These are phyloP conservation scores for Umimayanthus chanpuru DNA, from an alignment of 92 coral and sea anemone species.

Conservation along the genomic window DNA sequence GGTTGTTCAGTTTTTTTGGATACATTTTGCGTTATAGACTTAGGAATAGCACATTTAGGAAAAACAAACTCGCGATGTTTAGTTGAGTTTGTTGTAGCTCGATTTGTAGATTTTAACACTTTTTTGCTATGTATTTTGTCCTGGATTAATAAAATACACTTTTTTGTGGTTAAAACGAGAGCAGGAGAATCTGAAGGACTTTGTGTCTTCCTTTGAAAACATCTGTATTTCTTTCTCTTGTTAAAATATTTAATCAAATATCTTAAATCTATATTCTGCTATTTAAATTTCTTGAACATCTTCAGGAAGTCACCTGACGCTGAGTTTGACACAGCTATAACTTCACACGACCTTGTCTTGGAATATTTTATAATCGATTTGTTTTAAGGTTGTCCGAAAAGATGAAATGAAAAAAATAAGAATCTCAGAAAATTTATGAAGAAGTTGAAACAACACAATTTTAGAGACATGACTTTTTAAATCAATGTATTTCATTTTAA, in stretches of 20 bases:
- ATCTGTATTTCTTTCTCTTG: neutral
- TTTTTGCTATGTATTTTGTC: neutral
- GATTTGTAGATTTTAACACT: neutral
- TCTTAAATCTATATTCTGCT: neutral
- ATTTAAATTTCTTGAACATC: constrained; percentile 5
- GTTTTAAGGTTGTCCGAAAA: neutral
- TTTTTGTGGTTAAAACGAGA: neutral
- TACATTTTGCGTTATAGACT: too few relatives aligned
- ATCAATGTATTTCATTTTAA: neutral
- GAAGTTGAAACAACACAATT: neutral
- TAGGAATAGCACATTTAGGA: neutral
- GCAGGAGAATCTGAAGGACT: neutral
- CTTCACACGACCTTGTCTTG: neutral
- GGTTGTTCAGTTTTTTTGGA: neutral
- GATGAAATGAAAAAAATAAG: neutral
- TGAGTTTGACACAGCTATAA: neutral
- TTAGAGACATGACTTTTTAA: neutral
- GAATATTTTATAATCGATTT: neutral
- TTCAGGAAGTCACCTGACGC: constrained; percentile 17
- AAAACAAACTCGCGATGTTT: neutral
- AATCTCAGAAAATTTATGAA: neutral
- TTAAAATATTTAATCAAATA: constrained; percentile 2
- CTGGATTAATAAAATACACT: neutral
- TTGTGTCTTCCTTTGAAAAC: neutral
- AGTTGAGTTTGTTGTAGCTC: neutral